Evolutionary conservation across 2,797 vertebrate species (phyloP).

Genomic region (Otolemur crassicaudatus): DNA sequence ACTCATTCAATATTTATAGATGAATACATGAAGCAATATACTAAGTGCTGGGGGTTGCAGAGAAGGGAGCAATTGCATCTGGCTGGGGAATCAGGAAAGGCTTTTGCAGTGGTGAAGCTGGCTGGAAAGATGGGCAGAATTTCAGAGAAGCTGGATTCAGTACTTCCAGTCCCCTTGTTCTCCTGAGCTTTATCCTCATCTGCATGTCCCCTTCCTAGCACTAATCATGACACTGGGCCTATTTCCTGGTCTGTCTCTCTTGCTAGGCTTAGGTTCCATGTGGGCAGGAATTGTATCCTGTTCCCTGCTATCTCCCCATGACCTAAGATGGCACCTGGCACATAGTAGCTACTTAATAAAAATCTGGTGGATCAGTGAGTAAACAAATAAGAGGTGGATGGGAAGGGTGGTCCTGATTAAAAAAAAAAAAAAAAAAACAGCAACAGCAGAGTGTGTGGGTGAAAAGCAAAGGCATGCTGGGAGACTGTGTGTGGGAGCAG

Average conservation of each 20-base stretch:
- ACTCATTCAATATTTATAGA: conserved; percentile 31
- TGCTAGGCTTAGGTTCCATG: not conserved
- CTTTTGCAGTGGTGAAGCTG: not conserved
- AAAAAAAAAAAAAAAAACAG: not conserved
- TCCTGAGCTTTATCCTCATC: not conserved
- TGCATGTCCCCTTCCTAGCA: not conserved
- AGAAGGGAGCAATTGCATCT: not conserved
- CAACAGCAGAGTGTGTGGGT: not conserved
- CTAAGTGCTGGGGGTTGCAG: not conserved
- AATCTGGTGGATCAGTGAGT: not conserved
- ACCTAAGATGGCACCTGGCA: not conserved
- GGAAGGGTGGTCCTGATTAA: not conserved
- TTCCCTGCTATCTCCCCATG: not conserved
- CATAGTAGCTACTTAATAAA: not conserved
- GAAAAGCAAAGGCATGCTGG: not conserved
- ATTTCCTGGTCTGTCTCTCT: not conserved
- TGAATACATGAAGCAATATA: not conserved
- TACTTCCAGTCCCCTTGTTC: not conserved
- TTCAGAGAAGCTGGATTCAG: not conserved
- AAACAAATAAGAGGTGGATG: not conserved
- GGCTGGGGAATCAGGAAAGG: not conserved
- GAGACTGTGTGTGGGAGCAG: not conserved
- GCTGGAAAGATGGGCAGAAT: not conserved
- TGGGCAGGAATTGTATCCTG: not conserved
- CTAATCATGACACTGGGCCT: fast-evolving